phyloP scores from a whole-genome alignment of 1,140 invertebrate genomes.

The Eulimnadia texana region DNA sequence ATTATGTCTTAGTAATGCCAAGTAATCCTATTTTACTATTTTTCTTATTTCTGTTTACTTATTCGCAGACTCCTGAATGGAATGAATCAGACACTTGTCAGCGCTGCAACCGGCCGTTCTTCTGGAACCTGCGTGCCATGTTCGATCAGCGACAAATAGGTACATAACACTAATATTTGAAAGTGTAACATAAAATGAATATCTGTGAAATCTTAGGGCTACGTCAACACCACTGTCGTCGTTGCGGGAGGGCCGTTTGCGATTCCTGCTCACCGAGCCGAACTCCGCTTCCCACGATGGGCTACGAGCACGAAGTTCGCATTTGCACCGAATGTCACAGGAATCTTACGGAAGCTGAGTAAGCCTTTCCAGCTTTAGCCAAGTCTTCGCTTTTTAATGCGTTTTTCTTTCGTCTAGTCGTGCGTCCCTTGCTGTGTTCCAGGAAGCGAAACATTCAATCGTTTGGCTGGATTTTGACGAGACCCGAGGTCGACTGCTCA shows the following conservation, averaged over 20 bases:
- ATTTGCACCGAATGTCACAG: conserved; percentile 85
- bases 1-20: no score
- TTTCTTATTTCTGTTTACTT: background rate
- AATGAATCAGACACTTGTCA: conserved; percentile 84
- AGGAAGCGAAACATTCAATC: conserved; percentile 86
- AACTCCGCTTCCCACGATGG: conserved; percentile 83
- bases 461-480: conserved; percentile 79
- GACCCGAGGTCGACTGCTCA: conserved; percentile 64
- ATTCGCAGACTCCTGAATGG: conserved; percentile 73
- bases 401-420: conserved; percentile 40
- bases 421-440: conserved; percentile 79
- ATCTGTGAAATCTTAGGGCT: conserved; percentile 36
- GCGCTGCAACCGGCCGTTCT: conserved; percentile 84
- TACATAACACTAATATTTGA: no score
- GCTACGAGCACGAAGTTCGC: conserved; percentile 93
- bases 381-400: conserved; percentile 29
- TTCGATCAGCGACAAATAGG: conserved; percentile 81
- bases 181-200: no score
- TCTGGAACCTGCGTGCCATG: conserved; percentile 97
- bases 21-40: no score
- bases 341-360: conserved; percentile 71
- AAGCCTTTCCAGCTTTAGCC: conserved; percentile 22
- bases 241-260: conserved; percentile 86
- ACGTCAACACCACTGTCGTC: conserved; percentile 75
- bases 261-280: conserved; percentile 77